These are phyloP conservation scores for Puntigrus tetrazona DNA, from an alignment of 2,113 vertebrate genomes.

Conservation along the genomic window DNA sequence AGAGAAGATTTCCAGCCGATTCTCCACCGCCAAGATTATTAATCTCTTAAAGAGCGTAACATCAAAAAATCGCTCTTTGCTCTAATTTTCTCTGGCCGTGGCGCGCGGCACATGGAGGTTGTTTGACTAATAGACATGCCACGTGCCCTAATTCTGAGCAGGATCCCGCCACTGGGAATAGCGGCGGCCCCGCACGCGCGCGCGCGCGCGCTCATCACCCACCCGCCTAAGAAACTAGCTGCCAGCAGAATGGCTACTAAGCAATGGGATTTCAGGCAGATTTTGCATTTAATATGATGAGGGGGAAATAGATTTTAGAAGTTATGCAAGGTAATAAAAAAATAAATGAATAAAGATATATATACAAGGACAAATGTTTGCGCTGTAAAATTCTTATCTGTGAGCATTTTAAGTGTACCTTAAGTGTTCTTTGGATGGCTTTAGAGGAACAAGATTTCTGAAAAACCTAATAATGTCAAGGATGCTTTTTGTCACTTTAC, in stretches of 20 bases:
- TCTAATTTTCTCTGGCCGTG: slow-evolving; percentile 67
- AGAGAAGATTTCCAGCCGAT: slow-evolving; percentile 76
- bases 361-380: background rate
- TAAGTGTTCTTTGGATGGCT: background rate
- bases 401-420: no score
- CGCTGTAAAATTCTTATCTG: no score
- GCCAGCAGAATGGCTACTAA: slow-evolving; percentile 1
- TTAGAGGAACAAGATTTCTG: background rate
- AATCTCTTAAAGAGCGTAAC: slow-evolving; percentile 79
- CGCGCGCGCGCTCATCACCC: background rate
- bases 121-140: slow-evolving; percentile 51
- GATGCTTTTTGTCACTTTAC: slow-evolving; percentile 12
- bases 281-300: slow-evolving; percentile 4
- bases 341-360: no score
- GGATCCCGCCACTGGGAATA: slow-evolving; percentile 39
- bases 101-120: slow-evolving; percentile 43
- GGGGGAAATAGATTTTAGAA: background rate
- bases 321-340: no score
- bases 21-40: slow-evolving; percentile 74
- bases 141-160: slow-evolving; percentile 54
- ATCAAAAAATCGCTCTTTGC: slow-evolving; percentile 72
- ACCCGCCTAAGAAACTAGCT: slow-evolving; percentile 7
- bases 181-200: background rate
- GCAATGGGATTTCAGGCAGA: background rate
- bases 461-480: slow-evolving; percentile 15